A percentile compares a stretch with the other conserved stretches of the same genome.
Conservation (phyloP, 2,113 vertebrate species). For the Malaclemys terrapin region DNA sequence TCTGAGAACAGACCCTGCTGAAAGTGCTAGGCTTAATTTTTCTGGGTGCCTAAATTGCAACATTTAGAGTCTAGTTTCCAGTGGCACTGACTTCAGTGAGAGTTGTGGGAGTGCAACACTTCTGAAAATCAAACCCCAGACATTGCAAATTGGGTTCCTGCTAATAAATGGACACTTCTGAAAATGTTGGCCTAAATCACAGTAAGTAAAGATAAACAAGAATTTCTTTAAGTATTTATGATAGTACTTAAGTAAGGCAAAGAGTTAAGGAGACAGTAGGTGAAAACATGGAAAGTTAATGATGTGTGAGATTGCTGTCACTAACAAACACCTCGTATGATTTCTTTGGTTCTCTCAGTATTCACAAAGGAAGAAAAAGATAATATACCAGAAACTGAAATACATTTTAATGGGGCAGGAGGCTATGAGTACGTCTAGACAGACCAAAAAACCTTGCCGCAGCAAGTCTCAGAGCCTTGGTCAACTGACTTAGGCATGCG, state of each 20-base stretch:
- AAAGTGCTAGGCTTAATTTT: background rate
- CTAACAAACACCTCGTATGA: background rate
- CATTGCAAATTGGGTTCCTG: background rate
- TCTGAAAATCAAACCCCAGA: background rate
- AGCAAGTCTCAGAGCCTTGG: background rate
- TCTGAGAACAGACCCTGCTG: background rate
- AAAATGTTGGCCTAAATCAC: background rate
- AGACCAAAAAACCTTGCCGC: background rate
- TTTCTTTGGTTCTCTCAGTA: background rate
- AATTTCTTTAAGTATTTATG: background rate
- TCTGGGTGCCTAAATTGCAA: background rate
- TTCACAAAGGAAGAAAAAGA: background rate
- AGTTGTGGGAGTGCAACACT: background rate
- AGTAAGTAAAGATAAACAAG: background rate
- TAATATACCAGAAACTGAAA: background rate
- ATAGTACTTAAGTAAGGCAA: background rate
- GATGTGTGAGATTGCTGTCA: background rate
- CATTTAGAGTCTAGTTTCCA: background rate
- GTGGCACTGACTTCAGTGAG: accelerated
- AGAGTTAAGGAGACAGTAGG: background rate
- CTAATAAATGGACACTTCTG: accelerated
- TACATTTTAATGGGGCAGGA: background rate
- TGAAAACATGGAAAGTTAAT: background rate
- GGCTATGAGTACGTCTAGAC: background rate
- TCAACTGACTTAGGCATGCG: background rate